phyloP scores from a whole-genome alignment of 2,113 vertebrate genomes.

The Chrysemys picta region DNA sequence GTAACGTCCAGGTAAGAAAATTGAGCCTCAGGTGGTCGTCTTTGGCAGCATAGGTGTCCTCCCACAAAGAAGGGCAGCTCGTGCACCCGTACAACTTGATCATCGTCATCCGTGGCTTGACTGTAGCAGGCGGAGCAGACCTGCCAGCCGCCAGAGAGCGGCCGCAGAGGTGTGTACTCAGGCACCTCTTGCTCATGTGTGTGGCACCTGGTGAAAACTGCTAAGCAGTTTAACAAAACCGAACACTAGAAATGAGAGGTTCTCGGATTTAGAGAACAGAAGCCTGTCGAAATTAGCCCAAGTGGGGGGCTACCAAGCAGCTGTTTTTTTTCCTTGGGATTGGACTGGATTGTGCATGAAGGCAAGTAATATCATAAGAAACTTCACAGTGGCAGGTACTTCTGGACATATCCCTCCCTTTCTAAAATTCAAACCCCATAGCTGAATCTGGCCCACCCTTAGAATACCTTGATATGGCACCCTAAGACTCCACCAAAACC shows the following conservation, averaged over 20 bases:
- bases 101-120: slow-evolving; percentile 8
- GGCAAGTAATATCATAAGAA: neutral
- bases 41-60: neutral
- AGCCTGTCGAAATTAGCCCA: slow-evolving; percentile 36
- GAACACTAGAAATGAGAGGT: slow-evolving; percentile 6
- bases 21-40: neutral
- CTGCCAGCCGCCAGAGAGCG: neutral
- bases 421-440: neutral
- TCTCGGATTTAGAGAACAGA: rapidly evolving
- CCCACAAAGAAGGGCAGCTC: slow-evolving; percentile 22
- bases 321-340: neutral
- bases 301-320: neutral
- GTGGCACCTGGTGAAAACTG: slow-evolving; percentile 13
- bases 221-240: slow-evolving; percentile 27
- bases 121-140: slow-evolving; percentile 1
- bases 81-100: neutral
- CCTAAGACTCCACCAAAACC: neutral
- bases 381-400: neutral
- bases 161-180: neutral
- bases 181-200: slow-evolving; percentile 5
- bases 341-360: neutral
- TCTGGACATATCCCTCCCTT: neutral
- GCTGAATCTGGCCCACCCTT: neutral
- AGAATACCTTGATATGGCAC: neutral
- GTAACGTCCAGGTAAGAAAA: neutral